Evolutionary conservation across 2,113 vertebrate genomes (phyloP).

Genomic region (Heterocephalus glaber): DNA sequence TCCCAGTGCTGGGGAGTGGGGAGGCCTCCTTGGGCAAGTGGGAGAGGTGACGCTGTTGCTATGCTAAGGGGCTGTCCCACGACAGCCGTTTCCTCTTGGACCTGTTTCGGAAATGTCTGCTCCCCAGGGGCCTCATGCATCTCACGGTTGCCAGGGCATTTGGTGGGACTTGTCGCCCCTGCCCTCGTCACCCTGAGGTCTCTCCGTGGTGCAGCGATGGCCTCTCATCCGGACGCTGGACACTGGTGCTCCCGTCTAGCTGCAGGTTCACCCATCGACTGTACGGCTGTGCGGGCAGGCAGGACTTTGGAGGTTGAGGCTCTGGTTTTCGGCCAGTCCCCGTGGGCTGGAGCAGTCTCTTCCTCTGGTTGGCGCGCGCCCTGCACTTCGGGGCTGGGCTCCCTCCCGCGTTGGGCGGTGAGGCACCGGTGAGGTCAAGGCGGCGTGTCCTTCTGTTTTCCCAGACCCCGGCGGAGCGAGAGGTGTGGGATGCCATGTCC

Average conservation of each 20-base stretch:
- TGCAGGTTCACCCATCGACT: neutral
- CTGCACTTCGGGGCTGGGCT: neutral
- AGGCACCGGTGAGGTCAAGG: neutral
- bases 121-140: neutral
- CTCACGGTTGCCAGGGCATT: neutral
- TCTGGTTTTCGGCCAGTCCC: neutral
- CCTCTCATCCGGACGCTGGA: neutral
- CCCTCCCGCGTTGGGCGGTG: fast-evolving
- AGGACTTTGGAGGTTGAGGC: too few relatives aligned
- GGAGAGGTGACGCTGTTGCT: neutral
- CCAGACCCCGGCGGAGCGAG: neutral
- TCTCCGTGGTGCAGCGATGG: neutral
- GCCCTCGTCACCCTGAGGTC: neutral
- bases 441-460: neutral
- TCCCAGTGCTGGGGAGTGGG: too few relatives aligned
- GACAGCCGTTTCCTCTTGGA: neutral
- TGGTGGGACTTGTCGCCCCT: neutral
- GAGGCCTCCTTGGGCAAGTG: too few relatives aligned
- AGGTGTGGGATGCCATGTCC: neutral
- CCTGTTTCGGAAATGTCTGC: neutral
- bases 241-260: neutral
- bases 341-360: neutral
- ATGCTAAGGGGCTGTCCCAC: neutral
- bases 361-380: neutral
- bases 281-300: too few relatives aligned